Evolutionary conservation across 2,797 vertebrate species (phyloP).

Genomic region (Microctenopoma stevenorrisi): DNA sequence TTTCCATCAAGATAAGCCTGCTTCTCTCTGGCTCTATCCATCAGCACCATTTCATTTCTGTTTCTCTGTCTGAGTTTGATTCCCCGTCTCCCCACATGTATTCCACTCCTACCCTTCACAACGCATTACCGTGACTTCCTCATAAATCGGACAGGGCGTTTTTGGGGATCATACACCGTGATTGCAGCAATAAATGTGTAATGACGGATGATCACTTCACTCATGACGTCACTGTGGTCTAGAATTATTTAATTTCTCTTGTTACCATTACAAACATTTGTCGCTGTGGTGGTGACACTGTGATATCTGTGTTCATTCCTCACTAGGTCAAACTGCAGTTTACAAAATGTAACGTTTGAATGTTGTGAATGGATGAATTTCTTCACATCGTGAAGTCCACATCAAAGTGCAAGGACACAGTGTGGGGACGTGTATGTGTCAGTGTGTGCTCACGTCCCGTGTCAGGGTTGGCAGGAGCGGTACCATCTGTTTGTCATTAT

Average conservation of each 20-base stretch:
- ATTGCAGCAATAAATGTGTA: constrained; percentile 49
- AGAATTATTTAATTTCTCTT: constrained; percentile 57
- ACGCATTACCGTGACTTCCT: constrained; percentile 46
- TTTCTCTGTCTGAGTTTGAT: neutral
- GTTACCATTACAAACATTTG: constrained; percentile 53
- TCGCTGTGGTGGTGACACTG: constrained; percentile 58
- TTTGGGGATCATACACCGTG: constrained; percentile 46
- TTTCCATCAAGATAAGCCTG: constrained; percentile 68
- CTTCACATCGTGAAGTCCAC: constrained; percentile 4
- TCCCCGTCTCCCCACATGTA: constrained; percentile 1
- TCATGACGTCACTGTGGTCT: constrained; percentile 64
- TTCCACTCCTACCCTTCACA: constrained; percentile 42
- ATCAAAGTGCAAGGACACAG: constrained; percentile 41
- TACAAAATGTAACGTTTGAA: neutral
- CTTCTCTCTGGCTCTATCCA: constrained; percentile 22
- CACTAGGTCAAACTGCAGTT: neutral
- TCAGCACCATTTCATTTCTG: constrained; percentile 27
- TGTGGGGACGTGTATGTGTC: constrained; percentile 20
- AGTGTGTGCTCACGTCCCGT: constrained; percentile 38
- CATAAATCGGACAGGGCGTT: constrained; percentile 45
- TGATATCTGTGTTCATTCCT: constrained; percentile 25
- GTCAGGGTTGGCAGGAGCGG: constrained; percentile 60
- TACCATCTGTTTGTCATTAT: constrained; percentile 79
- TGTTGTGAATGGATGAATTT: neutral
- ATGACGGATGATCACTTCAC: constrained; percentile 65